Percentiles rank a stretch among this genome's conserved stretches.
phyloP scores from a whole-genome alignment of 2,113 vertebrate genomes.

The Ciconia maguari region DNA sequence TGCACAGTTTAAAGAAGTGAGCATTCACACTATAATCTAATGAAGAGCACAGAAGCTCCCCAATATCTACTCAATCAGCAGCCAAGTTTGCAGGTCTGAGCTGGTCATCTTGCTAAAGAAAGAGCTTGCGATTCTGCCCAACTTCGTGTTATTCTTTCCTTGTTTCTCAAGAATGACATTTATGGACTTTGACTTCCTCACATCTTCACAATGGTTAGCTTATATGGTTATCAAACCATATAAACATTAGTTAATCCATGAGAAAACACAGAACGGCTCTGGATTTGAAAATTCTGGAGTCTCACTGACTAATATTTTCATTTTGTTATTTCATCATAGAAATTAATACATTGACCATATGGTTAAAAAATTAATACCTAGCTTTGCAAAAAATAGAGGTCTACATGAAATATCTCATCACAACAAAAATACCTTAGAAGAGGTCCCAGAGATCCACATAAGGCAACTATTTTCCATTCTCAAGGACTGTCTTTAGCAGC shows the following conservation, averaged over 20 bases:
- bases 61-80: background rate
- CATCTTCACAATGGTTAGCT: background rate
- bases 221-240: background rate
- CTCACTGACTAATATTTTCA: background rate
- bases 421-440: background rate
- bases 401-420: background rate
- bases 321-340: background rate
- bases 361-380: background rate
- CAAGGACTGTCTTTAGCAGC: background rate
- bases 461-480: background rate
- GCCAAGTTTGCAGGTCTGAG: background rate
- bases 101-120: background rate
- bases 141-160: background rate
- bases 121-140: background rate
- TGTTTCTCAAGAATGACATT: background rate
- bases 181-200: background rate
- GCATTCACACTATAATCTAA: background rate
- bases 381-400: background rate
- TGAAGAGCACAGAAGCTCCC: background rate
- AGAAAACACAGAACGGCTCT: background rate
- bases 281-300: background rate
- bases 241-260: background rate
- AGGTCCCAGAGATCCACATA: background rate
- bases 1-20: background rate
- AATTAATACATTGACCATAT: background rate